A percentile compares a stretch with the other conserved stretches of the same genome.
These are phyloP conservation scores for Acromyrmex heyeri DNA, from an alignment of 1,140 invertebrate species.

Conservation along the genomic window DNA sequence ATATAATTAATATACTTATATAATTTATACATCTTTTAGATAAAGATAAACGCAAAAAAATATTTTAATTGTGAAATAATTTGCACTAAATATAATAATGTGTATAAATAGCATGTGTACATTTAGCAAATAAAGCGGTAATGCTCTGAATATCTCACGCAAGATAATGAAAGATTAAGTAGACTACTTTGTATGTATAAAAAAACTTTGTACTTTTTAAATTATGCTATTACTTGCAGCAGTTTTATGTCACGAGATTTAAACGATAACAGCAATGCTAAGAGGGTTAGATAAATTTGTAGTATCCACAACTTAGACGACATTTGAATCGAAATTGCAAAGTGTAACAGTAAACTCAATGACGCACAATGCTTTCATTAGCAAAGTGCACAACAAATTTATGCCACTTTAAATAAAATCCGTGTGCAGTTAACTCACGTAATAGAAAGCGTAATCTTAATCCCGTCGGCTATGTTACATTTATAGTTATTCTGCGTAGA, in stretches of 20 bases:
- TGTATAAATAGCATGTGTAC: no score
- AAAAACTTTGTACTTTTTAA: neutral
- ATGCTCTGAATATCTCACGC: no score
- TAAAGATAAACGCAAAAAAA: no score
- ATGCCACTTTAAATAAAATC: constrained; percentile 29
- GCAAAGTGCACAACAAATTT: neutral
- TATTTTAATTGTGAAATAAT: no score
- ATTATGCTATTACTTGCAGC: neutral
- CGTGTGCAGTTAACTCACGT: neutral
- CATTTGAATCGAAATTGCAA: neutral
- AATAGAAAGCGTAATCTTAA: neutral
- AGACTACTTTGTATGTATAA: neutral
- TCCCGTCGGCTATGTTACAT: neutral
- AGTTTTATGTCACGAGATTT: neutral
- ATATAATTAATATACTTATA: no score
- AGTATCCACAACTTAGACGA: neutral
- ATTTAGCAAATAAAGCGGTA: no score
- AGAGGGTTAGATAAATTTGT: neutral
- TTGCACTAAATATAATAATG: no score
- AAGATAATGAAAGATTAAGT: no score
- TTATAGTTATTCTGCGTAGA: constrained; percentile 22
- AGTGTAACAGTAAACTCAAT: neutral
- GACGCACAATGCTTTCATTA: constrained; percentile 18
- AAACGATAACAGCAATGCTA: neutral
- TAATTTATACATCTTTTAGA: no score